Evolutionary conservation across 2,797 vertebrate species (phyloP).

Genomic region (Anguilla obscura): DNA sequence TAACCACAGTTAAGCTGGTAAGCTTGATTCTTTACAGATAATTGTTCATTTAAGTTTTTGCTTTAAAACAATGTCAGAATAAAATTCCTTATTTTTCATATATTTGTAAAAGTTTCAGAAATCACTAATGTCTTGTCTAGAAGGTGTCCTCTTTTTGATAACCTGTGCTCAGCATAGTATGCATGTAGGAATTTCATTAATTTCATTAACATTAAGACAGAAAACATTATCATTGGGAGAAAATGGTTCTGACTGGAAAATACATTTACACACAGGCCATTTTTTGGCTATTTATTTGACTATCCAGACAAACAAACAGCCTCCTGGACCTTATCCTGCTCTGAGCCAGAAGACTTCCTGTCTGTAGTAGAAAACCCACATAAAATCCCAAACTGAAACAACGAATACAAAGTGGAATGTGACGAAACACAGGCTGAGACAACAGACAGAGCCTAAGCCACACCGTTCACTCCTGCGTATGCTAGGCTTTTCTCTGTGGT

Average conservation of each 20-base stretch:
- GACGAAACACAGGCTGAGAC: neutral
- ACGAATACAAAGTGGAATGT: conserved; percentile 7
- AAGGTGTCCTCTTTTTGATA: too few relatives aligned
- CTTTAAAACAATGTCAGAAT: neutral
- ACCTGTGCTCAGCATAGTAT: too few relatives aligned
- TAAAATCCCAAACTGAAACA: neutral
- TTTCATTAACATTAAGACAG: neutral
- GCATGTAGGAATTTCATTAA: neutral
- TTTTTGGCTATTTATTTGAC: neutral
- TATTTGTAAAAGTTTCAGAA: neutral
- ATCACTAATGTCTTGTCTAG: neutral
- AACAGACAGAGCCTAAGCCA: neutral
- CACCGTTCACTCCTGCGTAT: neutral
- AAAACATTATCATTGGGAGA: neutral
- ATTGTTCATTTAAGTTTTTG: neutral
- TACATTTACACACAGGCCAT: neutral
- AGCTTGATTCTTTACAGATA: neutral
- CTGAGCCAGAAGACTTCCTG: neutral
- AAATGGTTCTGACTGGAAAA: neutral
- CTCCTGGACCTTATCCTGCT: neutral
- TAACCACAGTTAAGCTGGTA: neutral
- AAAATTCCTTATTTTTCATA: neutral
- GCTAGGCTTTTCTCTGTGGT: neutral
- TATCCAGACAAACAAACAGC: neutral
- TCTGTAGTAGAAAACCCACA: neutral